Evolutionary conservation across 2,888 invertebrate genomes (phyloP), one percentile per base, ranked within the genome.

Genomic region (Drosophila pseudotakahashii): DNA sequence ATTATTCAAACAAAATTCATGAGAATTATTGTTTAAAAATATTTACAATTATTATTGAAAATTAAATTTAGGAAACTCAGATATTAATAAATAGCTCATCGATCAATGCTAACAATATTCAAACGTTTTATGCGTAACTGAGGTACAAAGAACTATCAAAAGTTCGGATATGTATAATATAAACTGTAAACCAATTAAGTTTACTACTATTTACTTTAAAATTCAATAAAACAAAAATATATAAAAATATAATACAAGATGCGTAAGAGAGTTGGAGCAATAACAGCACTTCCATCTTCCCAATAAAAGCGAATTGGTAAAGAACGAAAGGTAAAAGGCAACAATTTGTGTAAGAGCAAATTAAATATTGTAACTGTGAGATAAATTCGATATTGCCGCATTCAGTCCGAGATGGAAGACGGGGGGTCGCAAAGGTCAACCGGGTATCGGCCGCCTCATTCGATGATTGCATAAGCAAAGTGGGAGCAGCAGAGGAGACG

Each of bases 291-390:
- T 10, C 2, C 36, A 45, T 14, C 34, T 32, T 7, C 58, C 39
- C 30, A 51, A 39, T 30, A 16, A 37, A 37, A 6, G 39, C 26
- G 67, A 67, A 80, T 80, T 80, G 78, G 64, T 78, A 84, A 77
- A 48, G 59, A 53, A 55, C 58, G 75, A 72, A 84, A 69, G 53
- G 63, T 60, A 77, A 78, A 76, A 73, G 84, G 66, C 67, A 78
- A 74, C 87, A 83, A 78, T 83, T 83, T 87, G 85, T 79, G 75
- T 78, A 73, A 81, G 79, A 79, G 79, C 73, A 86, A 88, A 81
- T 84, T 76, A 88, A 84, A 84, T 84, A 88, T 81, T 88, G 84
- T 83, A 76, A 72, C 88, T 81, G 77, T 70, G 72, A 79, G 73
- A 86, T 80, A 80, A 80, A 86, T 86, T 83, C 77, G 81, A 80